These are phyloP conservation scores for Adelphocoris suturalis DNA, from an alignment of 2,888 invertebrate species.

Conservation along the genomic window DNA sequence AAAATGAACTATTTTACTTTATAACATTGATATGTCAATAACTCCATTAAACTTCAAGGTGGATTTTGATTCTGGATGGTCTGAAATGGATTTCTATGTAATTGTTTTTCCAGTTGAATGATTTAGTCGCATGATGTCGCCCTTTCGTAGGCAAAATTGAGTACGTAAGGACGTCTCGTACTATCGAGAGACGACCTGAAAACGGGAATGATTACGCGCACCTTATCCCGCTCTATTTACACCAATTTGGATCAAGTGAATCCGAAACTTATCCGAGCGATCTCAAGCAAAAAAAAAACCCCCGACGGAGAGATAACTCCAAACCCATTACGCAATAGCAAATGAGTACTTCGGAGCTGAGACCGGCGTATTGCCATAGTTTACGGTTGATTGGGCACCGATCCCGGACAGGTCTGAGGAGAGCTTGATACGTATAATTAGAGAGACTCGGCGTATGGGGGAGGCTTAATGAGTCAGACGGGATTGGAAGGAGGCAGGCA, in stretches of 20 bases:
- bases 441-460: slow-evolving; percentile 44
- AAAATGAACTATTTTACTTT: no score
- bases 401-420: slow-evolving; percentile 57
- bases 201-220: no score
- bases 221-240: no score
- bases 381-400: slow-evolving; percentile 66
- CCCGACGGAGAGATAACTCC: background rate
- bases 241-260: background rate
- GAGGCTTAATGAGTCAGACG: slow-evolving; percentile 52
- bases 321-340: slow-evolving; percentile 54
- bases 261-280: slow-evolving; percentile 2
- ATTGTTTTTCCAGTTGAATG: no score
- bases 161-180: no score
- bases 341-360: slow-evolving; percentile 51
- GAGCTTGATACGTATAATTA: slow-evolving; percentile 60
- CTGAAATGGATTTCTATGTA: no score
- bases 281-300: background rate
- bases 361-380: slow-evolving; percentile 61
- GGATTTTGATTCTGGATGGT: no score
- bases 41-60: no score
- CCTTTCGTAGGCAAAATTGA: no score
- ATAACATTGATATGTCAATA: no score
- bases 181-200: no score
- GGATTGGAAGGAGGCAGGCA: slow-evolving; percentile 6
- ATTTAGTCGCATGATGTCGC: no score